These are phyloP conservation scores for Drosophila kohkoa DNA, from an alignment of 1,140 invertebrate species.

Conservation along the genomic window DNA sequence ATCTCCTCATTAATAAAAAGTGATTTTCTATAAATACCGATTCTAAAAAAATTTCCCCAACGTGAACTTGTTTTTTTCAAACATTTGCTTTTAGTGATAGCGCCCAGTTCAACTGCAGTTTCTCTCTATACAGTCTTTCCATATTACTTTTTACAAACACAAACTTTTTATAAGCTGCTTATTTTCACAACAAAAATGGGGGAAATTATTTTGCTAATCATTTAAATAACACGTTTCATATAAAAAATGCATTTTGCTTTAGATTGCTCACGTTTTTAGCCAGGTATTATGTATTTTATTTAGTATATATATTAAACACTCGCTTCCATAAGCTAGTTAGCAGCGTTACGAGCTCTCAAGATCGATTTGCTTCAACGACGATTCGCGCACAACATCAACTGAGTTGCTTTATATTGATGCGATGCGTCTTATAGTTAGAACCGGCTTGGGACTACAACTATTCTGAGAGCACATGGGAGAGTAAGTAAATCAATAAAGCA, in stretches of 20 bases:
- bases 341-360: background rate
- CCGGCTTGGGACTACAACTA: conserved; percentile 7
- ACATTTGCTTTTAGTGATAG: too few species aligned
- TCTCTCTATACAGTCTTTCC: too few species aligned
- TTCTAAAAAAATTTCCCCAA: too few species aligned
- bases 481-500: background rate
- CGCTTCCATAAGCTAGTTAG: background rate
- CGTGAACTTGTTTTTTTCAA: too few species aligned
- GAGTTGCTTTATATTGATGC: background rate
- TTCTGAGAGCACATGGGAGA: background rate
- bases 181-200: too few species aligned
- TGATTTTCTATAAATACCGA: too few species aligned
- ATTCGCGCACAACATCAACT: conserved; percentile 15
- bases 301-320: conserved; percentile 10
- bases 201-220: background rate
- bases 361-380: background rate
- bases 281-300: background rate
- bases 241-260: background rate
- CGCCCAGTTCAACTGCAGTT: too few species aligned
- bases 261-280: conserved; percentile 11
- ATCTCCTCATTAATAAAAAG: too few species aligned
- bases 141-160: too few species aligned
- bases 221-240: background rate
- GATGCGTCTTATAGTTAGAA: conserved; percentile 25
- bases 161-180: too few species aligned